These are phyloP conservation scores for Cynopterus sphinx DNA, from an alignment of 2,797 vertebrate genomes.

Conservation along the genomic window DNA sequence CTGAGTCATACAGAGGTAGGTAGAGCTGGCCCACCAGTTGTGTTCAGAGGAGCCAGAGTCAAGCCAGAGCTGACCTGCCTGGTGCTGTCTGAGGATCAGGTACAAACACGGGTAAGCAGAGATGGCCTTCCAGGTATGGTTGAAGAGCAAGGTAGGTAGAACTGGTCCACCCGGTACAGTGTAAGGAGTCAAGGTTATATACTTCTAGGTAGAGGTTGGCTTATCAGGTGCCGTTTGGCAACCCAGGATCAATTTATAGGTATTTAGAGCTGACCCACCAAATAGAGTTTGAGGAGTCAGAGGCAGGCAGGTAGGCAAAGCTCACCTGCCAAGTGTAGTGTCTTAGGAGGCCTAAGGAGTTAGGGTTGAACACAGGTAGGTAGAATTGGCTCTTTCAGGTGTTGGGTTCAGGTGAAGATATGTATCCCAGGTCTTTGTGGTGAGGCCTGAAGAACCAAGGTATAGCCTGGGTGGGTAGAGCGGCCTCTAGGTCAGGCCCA, in stretches of 20 bases:
- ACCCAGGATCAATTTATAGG: background rate
- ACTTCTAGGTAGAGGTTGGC: background rate
- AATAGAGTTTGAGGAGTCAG: background rate
- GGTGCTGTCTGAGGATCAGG: background rate
- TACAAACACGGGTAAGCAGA: background rate
- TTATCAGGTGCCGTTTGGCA: background rate
- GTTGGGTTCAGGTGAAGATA: background rate
- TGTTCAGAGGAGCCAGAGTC: background rate
- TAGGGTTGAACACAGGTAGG: background rate
- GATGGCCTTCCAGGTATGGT: background rate
- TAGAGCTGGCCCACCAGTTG: background rate
- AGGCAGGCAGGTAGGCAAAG: background rate
- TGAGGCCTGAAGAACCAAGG: background rate
- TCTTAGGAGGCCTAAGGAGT: background rate
- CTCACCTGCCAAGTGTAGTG: background rate
- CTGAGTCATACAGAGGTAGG: background rate
- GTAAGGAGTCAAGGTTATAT: background rate
- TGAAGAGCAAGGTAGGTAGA: background rate
- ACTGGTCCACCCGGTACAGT: fast-evolving
- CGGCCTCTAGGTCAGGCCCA: background rate
- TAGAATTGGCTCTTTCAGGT: background rate
- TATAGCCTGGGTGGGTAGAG: background rate
- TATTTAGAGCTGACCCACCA: background rate
- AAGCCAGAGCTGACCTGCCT: background rate
- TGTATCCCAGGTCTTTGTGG: background rate